A percentile compares a stretch with the other conserved stretches of the same genome.
phyloP scores from a whole-genome alignment of 1,140 invertebrate genomes.

The Solen grandis region DNA sequence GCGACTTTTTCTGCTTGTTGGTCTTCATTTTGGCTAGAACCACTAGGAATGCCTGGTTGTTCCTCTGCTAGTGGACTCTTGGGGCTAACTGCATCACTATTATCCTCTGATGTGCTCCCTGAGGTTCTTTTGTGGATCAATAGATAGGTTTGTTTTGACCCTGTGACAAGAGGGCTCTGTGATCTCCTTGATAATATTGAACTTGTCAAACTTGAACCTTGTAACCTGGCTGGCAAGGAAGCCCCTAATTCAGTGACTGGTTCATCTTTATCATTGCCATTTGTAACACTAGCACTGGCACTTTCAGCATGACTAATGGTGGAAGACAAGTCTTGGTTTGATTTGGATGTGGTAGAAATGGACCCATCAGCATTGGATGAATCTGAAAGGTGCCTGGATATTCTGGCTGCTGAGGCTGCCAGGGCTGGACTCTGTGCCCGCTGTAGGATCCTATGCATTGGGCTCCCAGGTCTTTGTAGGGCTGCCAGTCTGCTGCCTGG shows the following conservation, averaged over 20 bases:
- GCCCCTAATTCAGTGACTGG: neutral
- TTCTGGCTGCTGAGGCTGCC: constrained; percentile 17
- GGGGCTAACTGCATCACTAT: constrained; percentile 3
- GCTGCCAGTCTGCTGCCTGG: constrained; percentile 48
- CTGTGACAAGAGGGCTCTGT: constrained; percentile 45
- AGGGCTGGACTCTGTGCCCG: constrained; percentile 45
- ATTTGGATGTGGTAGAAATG: neutral
- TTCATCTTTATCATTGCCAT: constrained; percentile 3
- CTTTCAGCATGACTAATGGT: neutral
- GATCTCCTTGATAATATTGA: constrained; percentile 43
- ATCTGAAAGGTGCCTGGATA: constrained; percentile 14
- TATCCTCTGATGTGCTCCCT: neutral
- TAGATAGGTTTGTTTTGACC: neutral
- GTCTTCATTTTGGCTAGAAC: neutral
- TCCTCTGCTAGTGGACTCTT: constrained; percentile 4
- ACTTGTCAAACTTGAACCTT: constrained; percentile 31
- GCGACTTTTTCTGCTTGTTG: constrained; percentile 23
- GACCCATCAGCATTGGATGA: neutral
- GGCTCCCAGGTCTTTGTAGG: constrained; percentile 52
- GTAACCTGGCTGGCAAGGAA: constrained; percentile 30
- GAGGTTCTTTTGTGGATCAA: constrained; percentile 26
- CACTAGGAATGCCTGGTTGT: neutral
- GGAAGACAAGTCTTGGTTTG: too few species aligned
- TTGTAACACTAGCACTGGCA: neutral
- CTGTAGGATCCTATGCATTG: constrained; percentile 41